A percentile compares a stretch with the other conserved stretches of the same genome.
Evolutionary conservation across 2,888 invertebrate genomes (phyloP).

Genomic region (Blera fallax): DNA sequence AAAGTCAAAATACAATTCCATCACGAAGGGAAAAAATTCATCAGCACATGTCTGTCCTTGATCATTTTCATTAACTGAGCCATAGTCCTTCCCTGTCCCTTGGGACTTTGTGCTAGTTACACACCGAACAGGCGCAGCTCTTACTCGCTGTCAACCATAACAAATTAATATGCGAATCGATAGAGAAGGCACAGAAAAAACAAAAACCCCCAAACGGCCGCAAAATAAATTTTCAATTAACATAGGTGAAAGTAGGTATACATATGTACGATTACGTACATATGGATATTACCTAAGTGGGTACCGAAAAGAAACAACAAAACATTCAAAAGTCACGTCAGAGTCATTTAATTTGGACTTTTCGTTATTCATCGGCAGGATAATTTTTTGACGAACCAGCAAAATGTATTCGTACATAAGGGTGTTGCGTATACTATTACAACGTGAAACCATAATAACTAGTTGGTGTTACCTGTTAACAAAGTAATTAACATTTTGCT

Average conservation of each 20-base stretch:
- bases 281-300: constrained; percentile 63
- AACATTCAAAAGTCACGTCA: constrained; percentile 71
- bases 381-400: constrained; percentile 45
- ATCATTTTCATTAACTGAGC: constrained; percentile 37
- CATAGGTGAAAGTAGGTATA: constrained; percentile 39
- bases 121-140: constrained; percentile 41
- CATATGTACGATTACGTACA: no score
- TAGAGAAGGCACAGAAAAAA: neutral
- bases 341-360: constrained; percentile 68
- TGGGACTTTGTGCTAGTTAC: constrained; percentile 10
- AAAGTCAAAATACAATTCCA: constrained; percentile 2
- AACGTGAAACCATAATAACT: constrained; percentile 47
- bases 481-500: constrained; percentile 54
- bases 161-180: constrained; percentile 63
- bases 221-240: constrained; percentile 66
- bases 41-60: constrained; percentile 13
- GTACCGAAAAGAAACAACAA: constrained; percentile 40
- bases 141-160: constrained; percentile 46
- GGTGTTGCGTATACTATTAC: constrained; percentile 8
- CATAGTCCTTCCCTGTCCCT: constrained; percentile 40
- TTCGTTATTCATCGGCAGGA: constrained; percentile 66
- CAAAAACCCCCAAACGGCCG: constrained; percentile 28
- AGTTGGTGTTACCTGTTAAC: constrained; percentile 66
- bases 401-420: constrained; percentile 1
- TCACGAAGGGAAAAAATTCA: constrained; percentile 12